phyloP scores from a whole-genome alignment of 2,888 invertebrate genomes.

The Oscheius sp. region DNA sequence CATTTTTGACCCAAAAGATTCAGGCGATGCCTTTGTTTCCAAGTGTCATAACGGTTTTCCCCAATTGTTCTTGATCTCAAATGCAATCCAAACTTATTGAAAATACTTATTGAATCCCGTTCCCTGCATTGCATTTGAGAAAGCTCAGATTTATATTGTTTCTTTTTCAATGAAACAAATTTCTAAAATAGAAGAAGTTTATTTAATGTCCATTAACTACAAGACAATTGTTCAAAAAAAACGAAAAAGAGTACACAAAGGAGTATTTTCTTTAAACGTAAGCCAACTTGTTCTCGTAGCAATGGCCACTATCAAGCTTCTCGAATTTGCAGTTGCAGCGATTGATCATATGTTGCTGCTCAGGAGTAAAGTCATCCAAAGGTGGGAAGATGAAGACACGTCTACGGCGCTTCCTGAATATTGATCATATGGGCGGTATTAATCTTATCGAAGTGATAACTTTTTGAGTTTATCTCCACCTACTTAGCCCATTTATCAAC shows the following conservation, averaged over 20 bases:
- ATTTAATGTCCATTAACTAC: neutral
- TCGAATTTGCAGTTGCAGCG: slow-evolving; percentile 9
- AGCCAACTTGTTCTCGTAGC: slow-evolving; percentile 20
- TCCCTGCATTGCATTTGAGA: slow-evolving; percentile 17
- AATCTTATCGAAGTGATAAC: too few species aligned
- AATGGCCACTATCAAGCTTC: neutral
- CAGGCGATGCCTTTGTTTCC: too few species aligned
- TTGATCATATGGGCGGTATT: too few species aligned
- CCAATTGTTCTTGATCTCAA: slow-evolving; percentile 5
- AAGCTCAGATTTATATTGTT: slow-evolving; percentile 7
- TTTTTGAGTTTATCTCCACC: too few species aligned
- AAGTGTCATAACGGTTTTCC: slow-evolving; percentile 19
- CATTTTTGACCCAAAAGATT: too few species aligned
- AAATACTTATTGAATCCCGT: neutral
- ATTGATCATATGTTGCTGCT: slow-evolving; percentile 25
- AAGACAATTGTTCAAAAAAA: neutral
- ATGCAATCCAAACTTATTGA: slow-evolving; percentile 9
- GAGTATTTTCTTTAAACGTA: slow-evolving; percentile 3
- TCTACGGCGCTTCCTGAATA: slow-evolving; percentile 3
- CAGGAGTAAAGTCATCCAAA: neutral
- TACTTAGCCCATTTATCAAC: too few species aligned
- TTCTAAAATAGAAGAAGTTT: neutral
- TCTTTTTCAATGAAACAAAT: neutral
- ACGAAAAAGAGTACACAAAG: neutral
- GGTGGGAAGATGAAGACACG: slow-evolving; percentile 15